Conservation (phyloP, 1,140 invertebrate species). For the Cardiocondyla obscurior region DNA sequence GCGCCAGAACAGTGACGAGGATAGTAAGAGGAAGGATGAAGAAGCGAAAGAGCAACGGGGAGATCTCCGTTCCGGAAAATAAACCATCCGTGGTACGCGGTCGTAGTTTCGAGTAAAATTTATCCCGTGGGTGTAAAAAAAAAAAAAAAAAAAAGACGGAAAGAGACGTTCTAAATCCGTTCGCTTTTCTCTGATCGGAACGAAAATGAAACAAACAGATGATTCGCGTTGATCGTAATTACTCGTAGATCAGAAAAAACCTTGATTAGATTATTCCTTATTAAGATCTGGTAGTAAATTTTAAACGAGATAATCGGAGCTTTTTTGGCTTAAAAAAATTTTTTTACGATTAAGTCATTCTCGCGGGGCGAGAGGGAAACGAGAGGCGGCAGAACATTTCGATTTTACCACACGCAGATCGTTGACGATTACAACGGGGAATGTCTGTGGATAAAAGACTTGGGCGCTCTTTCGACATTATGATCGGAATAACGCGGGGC, state of each 20-base stretch:
- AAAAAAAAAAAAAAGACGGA: background rate
- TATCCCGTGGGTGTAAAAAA: slow-evolving; percentile 18
- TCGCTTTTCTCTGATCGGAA: background rate
- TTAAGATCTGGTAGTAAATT: background rate
- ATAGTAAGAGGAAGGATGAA: background rate
- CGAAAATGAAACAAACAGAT: background rate
- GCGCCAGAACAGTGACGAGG: background rate
- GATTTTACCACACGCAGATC: background rate
- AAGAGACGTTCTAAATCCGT: background rate
- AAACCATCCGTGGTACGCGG: slow-evolving; percentile 23
- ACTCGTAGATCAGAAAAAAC: background rate
- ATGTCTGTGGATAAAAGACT: slow-evolving; percentile 17
- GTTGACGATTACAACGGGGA: background rate
- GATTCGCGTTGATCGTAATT: background rate
- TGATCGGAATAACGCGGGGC: slow-evolving; percentile 22
- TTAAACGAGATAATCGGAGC: background rate
- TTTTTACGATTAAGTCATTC: background rate
- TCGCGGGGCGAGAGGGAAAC: background rate
- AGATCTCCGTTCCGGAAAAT: slow-evolving; percentile 2
- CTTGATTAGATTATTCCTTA: background rate
- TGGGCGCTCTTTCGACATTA: background rate
- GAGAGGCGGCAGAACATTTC: background rate
- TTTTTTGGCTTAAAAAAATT: too few relatives aligned
- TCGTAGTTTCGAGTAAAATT: slow-evolving; percentile 40
- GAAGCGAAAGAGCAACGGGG: background rate